Conservation (phyloP, 2,888 invertebrate species). For the Chelonus formosanus region DNA sequence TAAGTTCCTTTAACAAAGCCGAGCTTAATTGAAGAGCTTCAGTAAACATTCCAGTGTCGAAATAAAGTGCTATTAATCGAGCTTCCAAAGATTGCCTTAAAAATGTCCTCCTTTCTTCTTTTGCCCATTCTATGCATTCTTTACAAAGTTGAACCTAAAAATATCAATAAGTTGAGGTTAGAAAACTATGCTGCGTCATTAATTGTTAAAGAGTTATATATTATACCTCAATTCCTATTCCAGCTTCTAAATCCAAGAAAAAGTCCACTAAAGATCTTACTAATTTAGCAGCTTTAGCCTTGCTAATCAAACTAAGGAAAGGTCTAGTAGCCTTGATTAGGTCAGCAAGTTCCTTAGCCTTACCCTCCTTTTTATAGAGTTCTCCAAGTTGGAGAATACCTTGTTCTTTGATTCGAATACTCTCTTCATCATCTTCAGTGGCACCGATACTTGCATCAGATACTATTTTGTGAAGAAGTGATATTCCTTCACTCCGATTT, state of each 20-base stretch:
- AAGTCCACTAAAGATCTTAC: constrained; percentile 96
- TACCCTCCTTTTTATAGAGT: constrained; percentile 90
- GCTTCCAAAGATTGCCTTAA: constrained; percentile 95
- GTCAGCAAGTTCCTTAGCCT: constrained; percentile 90
- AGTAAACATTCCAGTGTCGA: constrained; percentile 88
- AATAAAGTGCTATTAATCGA: constrained; percentile 92
- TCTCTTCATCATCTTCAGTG: constrained; percentile 87
- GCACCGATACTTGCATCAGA: constrained; percentile 79
- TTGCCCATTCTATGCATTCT: constrained; percentile 99
- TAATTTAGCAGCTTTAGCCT: constrained; percentile 98
- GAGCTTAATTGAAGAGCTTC: constrained; percentile 88
- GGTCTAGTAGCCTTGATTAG: constrained; percentile 95
- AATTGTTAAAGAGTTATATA: not conserved
- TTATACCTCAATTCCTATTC: constrained; percentile 86
- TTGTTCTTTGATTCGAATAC: constrained; percentile 91
- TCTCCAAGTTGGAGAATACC: constrained; percentile 92
- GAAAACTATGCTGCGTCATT: constrained; percentile 4
- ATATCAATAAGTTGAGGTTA: constrained; percentile 9
- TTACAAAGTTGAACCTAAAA: constrained; percentile 81
- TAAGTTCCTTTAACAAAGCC: constrained; percentile 90
- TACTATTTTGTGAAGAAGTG: constrained; percentile 79
- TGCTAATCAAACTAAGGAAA: constrained; percentile 93
- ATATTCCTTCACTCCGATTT: constrained; percentile 79
- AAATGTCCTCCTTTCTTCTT: constrained; percentile 96
- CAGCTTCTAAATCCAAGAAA: constrained; percentile 96